Evolutionary conservation across 2,888 invertebrate genomes (phyloP).

Genomic region (Eristalis pertinax): DNA sequence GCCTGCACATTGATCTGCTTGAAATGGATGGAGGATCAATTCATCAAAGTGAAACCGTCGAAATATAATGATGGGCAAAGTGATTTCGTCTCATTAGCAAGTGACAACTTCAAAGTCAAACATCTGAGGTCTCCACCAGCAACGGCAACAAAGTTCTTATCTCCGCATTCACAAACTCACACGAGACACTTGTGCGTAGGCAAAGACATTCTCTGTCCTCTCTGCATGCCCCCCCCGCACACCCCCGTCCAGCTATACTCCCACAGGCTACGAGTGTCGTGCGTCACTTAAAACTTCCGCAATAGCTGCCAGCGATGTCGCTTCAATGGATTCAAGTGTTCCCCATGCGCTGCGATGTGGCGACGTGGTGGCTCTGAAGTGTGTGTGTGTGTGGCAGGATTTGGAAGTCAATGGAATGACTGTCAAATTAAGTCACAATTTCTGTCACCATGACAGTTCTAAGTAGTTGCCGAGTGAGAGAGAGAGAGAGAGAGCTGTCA

Average conservation of each 20-base stretch:
- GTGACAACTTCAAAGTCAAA: background rate
- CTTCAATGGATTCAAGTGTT: background rate
- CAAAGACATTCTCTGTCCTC: background rate
- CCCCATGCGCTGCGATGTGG: background rate
- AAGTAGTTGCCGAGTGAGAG: background rate
- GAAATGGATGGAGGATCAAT: too few relatives aligned
- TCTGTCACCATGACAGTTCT: background rate
- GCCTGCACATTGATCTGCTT: too few relatives aligned
- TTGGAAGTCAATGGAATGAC: background rate
- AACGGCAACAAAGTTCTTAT: background rate
- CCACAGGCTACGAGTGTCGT: background rate
- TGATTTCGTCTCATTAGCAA: too few relatives aligned
- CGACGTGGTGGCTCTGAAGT: too few relatives aligned
- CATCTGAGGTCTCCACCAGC: background rate
- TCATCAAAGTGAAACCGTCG: too few relatives aligned
- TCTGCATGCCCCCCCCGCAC: background rate
- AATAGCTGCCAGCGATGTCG: background rate
- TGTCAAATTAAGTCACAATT: slow-evolving; percentile 1
- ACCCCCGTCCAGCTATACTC: background rate
- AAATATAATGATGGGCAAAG: too few relatives aligned
- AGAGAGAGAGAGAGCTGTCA: too few relatives aligned
- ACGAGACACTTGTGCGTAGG: background rate
- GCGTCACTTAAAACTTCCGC: background rate
- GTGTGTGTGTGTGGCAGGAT: background rate
- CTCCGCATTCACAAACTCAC: background rate